Evolutionary conservation across 2,113 vertebrate genomes (phyloP).

Genomic region (Sylvilagus bachmani): DNA sequence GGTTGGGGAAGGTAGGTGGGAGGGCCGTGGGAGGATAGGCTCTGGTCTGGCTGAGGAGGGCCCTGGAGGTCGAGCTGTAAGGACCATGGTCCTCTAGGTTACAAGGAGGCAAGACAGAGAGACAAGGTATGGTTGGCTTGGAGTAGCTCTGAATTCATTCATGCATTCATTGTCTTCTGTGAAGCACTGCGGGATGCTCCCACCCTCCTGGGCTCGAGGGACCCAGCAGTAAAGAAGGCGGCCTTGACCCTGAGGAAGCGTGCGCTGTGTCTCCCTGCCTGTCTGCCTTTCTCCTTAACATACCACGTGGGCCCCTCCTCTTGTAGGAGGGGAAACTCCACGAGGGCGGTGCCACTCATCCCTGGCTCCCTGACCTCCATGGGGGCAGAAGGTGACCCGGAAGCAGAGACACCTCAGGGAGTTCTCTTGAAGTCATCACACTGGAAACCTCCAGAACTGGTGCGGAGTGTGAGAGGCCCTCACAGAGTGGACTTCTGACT

Average conservation of each 20-base stretch:
- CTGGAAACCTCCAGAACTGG: neutral
- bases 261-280: neutral
- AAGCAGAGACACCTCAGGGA: neutral
- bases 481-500: neutral
- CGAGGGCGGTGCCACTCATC: neutral
- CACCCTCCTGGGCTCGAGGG: neutral
- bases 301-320: neutral
- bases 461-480: neutral
- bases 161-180: neutral
- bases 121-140: neutral
- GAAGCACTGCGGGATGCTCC: neutral
- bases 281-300: neutral
- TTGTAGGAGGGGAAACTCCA: neutral
- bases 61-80: neutral
- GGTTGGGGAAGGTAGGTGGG: fast-evolving
- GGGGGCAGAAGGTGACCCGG: neutral
- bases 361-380: neutral
- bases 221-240: neutral
- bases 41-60: neutral
- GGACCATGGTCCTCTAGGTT: neutral
- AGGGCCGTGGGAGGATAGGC: neutral
- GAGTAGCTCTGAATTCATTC: neutral
- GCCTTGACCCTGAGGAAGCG: neutral
- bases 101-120: neutral
- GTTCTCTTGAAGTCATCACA: neutral